Evolutionary conservation across 2,113 vertebrate genomes (phyloP), one percentile per base, ranked within the genome.

Genomic region (Carollia perspicillata): DNA sequence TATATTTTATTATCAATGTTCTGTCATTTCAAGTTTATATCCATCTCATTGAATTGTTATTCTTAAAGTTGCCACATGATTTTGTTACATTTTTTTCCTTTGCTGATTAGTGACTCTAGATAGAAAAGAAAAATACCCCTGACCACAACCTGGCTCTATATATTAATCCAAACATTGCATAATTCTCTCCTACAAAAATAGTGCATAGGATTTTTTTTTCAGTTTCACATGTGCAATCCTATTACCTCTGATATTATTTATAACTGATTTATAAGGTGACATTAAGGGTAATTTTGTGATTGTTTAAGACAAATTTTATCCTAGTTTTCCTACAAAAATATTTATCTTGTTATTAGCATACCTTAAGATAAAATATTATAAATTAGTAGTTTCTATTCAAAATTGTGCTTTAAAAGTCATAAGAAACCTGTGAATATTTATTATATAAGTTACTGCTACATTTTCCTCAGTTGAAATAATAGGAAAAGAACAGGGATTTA

Each of bases 271-370:
- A 65, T 80, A 60, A 84, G 51, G 47, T 84, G n/a, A 80, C 22
- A 77, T 86, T 30, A 63, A 75, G 23, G 30, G 28, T 42, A 58
- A 89, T 84, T 72, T 93, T 89, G 16, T 93, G 74, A 89, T 65
- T 89, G 53, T 65, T 87, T 20, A 86, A 92, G 20, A 51, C 12
- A 89, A 22, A 87, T 84, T 96, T 93, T 71, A 68, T 42, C 18
- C 11, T 79, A 83, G 7, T 40, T 87, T 90, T 63, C 23, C 18
- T 69, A 44, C 30, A 93, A 26, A 94, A 72, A 66, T 74, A 35
- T 55, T 58, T 96, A 68, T 63, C 94, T 94, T 78, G 44, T 22
- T 93, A 89, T 85, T 30, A 94, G 42, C 35, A 28, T 89, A 37
- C 22, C 42, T 37, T 85, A 23, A 86, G 22, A 86, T 80, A 81